A percentile compares a stretch with the other conserved stretches of the same genome.
Conservation (phyloP, 2,113 vertebrate species). For the Vidua macroura region DNA sequence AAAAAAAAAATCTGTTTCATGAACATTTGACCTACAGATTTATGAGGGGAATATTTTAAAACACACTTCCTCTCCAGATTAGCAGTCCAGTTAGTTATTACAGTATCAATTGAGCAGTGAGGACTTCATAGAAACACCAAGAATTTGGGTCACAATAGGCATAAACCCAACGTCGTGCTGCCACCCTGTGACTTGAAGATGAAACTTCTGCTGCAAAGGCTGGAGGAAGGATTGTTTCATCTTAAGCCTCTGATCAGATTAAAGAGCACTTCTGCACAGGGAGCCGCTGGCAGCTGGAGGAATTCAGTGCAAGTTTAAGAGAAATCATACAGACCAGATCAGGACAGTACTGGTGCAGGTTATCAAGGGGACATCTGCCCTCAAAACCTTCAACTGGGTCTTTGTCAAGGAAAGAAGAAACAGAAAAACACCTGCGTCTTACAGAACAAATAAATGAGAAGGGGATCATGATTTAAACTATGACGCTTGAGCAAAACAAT, state of each 20-base stretch:
- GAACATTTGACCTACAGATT: not conserved
- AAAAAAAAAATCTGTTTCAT: not conserved
- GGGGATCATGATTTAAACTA: not conserved
- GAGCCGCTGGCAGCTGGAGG: not conserved
- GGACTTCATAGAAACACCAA: fast-evolving
- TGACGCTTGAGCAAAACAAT: not conserved
- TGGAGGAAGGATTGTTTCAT: not conserved
- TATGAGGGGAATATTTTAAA: not conserved
- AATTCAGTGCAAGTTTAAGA: not conserved
- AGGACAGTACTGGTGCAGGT: not conserved
- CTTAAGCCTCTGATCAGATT: not conserved
- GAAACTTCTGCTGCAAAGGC: not conserved
- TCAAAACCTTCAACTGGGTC: not conserved
- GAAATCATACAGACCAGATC: not conserved
- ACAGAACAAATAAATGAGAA: not conserved
- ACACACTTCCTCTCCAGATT: not conserved
- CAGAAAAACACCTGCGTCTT: not conserved
- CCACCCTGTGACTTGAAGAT: conserved; percentile 6
- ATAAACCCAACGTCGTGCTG: not conserved
- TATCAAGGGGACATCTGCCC: not conserved
- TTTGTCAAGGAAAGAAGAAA: not conserved
- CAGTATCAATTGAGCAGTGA: not conserved
- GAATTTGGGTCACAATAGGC: not conserved
- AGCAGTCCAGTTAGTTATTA: not conserved
- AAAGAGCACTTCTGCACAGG: not conserved